Evolutionary conservation across 1,140 invertebrate species (phyloP).

Genomic region (Drusus annulatus): DNA sequence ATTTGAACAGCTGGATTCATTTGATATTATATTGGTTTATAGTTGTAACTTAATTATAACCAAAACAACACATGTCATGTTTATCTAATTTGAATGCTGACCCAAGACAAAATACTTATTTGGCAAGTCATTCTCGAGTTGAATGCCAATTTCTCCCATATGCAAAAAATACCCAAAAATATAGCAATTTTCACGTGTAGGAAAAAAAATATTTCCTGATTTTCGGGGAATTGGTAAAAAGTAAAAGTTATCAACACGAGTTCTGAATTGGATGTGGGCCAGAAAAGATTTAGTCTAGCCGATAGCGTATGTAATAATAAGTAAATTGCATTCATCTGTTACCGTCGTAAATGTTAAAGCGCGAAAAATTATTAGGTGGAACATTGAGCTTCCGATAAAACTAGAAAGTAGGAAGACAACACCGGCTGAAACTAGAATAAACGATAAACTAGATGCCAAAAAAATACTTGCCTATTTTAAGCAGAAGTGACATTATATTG

Average conservation of each 20-base stretch:
- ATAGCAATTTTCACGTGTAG: neutral
- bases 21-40: too few relatives aligned
- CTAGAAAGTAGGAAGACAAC: too few relatives aligned
- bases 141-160: constrained; percentile 15
- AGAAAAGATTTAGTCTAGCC: neutral
- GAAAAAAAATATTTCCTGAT: neutral
- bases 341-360: neutral
- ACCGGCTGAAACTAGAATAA: too few relatives aligned
- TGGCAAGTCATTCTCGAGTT: neutral
- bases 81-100: constrained; percentile 17
- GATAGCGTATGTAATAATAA: neutral
- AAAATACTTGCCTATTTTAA: too few relatives aligned
- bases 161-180: constrained; percentile 12
- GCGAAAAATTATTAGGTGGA: neutral
- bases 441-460: too few relatives aligned
- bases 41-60: neutral
- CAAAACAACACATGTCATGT: constrained; percentile 1
- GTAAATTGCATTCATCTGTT: neutral
- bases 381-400: too few relatives aligned
- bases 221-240: constrained; percentile 1
- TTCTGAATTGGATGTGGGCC: neutral
- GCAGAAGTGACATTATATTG: too few relatives aligned
- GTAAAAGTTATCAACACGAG: neutral
- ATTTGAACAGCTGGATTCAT: neutral
- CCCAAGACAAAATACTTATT: constrained; percentile 19